phyloP scores from a whole-genome alignment of 2,888 invertebrate genomes.

The Escarpia spicata region DNA sequence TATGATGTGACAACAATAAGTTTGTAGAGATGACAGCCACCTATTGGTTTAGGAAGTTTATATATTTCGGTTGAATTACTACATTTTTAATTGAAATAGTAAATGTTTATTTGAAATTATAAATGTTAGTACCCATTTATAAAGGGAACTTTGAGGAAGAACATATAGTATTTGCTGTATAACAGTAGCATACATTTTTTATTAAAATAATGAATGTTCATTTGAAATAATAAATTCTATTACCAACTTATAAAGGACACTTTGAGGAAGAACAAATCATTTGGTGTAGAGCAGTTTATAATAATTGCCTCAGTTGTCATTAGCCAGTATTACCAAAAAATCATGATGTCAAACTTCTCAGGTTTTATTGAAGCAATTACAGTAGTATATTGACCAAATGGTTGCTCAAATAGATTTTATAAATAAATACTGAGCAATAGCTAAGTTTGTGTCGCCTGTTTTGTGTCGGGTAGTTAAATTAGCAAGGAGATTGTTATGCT shows the following conservation, averaged over 20 bases:
- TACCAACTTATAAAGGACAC: too few species aligned
- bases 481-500: background rate
- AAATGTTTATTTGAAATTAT: too few species aligned
- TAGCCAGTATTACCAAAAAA: background rate
- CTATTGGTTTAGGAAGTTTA: background rate
- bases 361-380: background rate
- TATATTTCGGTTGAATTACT: background rate
- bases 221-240: too few species aligned
- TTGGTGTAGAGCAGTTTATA: background rate
- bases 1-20: background rate
- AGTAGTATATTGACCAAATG: background rate
- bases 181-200: background rate
- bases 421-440: background rate
- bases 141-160: too few species aligned
- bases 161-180: background rate
- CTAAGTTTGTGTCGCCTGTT: background rate
- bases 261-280: too few species aligned
- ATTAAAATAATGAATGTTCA: background rate
- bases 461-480: background rate
- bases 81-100: background rate
- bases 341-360: background rate
- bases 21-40: background rate
- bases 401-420: background rate
- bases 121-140: too few species aligned
- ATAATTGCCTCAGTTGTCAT: background rate